Base-by-base conservation (phyloP, 2,888 invertebrate genomes). In the Octonoba sinensis region DNA sequence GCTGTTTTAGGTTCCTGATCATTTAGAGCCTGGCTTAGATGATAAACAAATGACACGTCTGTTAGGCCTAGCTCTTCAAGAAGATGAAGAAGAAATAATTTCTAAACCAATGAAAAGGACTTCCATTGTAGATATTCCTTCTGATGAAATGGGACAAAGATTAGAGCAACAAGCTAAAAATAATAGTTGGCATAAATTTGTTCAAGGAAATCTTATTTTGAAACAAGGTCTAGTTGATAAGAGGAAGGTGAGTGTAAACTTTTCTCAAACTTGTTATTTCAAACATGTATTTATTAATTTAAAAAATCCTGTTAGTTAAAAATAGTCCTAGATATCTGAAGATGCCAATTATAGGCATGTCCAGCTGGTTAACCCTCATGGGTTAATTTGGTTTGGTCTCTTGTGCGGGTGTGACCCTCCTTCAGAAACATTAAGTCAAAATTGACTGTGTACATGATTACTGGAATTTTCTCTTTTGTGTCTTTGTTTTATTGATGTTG, bases 151-250 rank as follows among this genome's bases (percentile, higher is more conserved):
- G 60, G 70, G 84, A 8, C 66, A 83, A 44, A 84, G 87, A 67
- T 89, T 88, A 36, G 83, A 95, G 54, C 93, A 93, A 87, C 96
- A 96, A 90, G 91, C 91, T 86, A 90, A 91, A 82, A 91, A 91
- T 73, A 93, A 87, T 88, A 93, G 92, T 87, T 97, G 94, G 92
- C 93, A 96, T 88, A 86, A 90, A 84, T 95, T 97, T 88, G 96
- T 96, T 67, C 93, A 96, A 78, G 94, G 93, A 82, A 94, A 97
- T 88, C 91, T 99, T 72, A 98, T 99, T 87, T 89, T 99, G 67
- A 97, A 97, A 89, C 95, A 96, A 88, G 99, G 99, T 13, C 91
- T 96, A 84, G 92, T 99, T 72, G 96, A 97, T 88, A 99, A 99
- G 90, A 92, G 96, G 86, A 97, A 97, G 89, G 91, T 90, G 82